These are phyloP conservation scores for Paratilapia polleni DNA, from an alignment of 2,113 vertebrate genomes.

Conservation along the genomic window DNA sequence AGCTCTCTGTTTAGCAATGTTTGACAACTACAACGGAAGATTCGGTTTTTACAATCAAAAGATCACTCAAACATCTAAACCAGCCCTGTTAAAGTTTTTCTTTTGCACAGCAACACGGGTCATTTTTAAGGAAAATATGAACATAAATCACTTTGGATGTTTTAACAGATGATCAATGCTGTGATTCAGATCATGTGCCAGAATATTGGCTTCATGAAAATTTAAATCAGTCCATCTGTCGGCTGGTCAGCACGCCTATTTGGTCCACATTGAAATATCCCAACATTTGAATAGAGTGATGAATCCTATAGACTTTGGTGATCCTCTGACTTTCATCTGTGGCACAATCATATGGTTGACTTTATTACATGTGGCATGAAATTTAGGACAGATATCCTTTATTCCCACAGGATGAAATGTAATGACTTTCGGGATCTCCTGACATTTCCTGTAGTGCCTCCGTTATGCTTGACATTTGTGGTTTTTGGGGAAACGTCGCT, in stretches of 20 bases:
- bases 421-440: constrained; percentile 3
- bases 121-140: not conserved
- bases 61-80: no score
- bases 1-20: not conserved
- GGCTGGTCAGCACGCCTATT: not conserved
- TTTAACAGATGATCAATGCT: no score
- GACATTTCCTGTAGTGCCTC: not conserved
- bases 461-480: not conserved
- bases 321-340: not conserved
- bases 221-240: not conserved
- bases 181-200: no score
- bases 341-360: not conserved
- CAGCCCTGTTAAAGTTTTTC: no score
- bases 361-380: not conserved
- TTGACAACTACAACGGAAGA: not conserved
- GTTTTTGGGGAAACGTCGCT: not conserved
- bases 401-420: not conserved
- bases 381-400: not conserved
- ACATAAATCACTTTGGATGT: not conserved
- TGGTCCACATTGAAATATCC: rapidly evolving
- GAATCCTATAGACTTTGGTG: not conserved
- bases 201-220: not conserved
- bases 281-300: not conserved
- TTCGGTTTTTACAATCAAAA: not conserved
- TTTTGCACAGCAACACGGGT: not conserved